Percentiles rank a stretch among this genome's conserved stretches.
phyloP scores from a whole-genome alignment of 2,113 vertebrate species.

The Cynopterus brachyotis region DNA sequence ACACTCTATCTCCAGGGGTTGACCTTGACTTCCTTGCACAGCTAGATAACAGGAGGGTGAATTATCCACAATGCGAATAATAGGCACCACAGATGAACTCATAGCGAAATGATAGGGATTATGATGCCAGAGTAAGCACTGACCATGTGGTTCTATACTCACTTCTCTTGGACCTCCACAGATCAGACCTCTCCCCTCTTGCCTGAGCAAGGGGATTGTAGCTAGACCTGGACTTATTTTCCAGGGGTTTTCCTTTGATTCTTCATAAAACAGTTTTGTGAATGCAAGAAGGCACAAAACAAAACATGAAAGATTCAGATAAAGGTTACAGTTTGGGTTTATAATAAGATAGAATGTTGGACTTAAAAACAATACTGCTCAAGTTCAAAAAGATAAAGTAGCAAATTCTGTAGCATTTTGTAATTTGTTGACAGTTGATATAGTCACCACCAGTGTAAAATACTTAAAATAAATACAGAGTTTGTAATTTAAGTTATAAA shows the following conservation, averaged over 20 bases:
- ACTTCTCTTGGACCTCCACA: not conserved
- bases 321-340: not conserved
- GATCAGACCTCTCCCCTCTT: not conserved
- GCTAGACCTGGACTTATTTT: not conserved
- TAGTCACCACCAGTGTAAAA: conserved; percentile 14
- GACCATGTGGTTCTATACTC: not conserved
- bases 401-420: not conserved
- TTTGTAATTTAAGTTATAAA: conserved; percentile 49
- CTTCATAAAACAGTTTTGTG: not conserved
- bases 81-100: not conserved
- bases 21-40: not conserved
- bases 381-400: not conserved
- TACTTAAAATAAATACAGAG: not conserved
- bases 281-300: not conserved
- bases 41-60: not conserved
- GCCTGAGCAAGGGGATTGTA: not conserved
- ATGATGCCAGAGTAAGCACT: not conserved
- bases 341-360: not conserved
- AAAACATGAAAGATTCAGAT: not conserved
- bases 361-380: not conserved
- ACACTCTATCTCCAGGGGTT: not conserved
- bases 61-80: not conserved
- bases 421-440: conserved; percentile 26
- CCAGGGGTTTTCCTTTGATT: not conserved
- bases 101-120: not conserved